A percentile compares a stretch with the other conserved stretches of the same genome.
phyloP scores from a whole-genome alignment of 2,113 vertebrate genomes.

The Nanger granti region DNA sequence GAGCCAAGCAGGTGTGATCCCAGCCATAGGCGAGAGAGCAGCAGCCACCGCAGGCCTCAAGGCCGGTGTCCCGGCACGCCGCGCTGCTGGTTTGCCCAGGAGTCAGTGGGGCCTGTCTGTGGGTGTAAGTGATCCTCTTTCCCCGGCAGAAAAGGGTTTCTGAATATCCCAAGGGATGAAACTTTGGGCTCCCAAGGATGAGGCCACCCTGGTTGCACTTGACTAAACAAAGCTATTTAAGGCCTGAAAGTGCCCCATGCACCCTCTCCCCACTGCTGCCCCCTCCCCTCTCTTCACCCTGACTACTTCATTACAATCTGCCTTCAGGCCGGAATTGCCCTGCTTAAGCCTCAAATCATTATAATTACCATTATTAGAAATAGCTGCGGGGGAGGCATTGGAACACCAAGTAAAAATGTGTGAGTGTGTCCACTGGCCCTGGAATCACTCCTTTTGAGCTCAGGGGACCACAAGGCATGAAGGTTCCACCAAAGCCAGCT shows the following conservation, averaged over 20 bases:
- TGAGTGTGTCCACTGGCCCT: conserved; percentile 58
- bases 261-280: neutral
- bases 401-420: conserved; percentile 72
- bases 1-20: neutral
- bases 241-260: neutral
- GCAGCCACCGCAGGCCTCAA: neutral
- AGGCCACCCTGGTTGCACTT: neutral
- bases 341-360: conserved; percentile 78
- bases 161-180: neutral
- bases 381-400: conserved; percentile 80
- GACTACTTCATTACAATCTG: conserved; percentile 77
- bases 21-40: neutral
- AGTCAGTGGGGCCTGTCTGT: neutral
- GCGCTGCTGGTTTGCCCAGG: neutral
- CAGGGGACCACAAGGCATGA: conserved; percentile 61
- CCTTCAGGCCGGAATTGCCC: conserved; percentile 78
- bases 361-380: conserved; percentile 84
- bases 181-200: neutral
- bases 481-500: conserved; percentile 82
- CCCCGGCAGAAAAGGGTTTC: neutral
- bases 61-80: fast-evolving
- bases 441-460: conserved; percentile 69
- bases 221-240: neutral
- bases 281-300: conserved; percentile 32
- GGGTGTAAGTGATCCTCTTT: neutral